Conservation (phyloP, 2,113 vertebrate species). For the Aldabrachelys gigantea region DNA sequence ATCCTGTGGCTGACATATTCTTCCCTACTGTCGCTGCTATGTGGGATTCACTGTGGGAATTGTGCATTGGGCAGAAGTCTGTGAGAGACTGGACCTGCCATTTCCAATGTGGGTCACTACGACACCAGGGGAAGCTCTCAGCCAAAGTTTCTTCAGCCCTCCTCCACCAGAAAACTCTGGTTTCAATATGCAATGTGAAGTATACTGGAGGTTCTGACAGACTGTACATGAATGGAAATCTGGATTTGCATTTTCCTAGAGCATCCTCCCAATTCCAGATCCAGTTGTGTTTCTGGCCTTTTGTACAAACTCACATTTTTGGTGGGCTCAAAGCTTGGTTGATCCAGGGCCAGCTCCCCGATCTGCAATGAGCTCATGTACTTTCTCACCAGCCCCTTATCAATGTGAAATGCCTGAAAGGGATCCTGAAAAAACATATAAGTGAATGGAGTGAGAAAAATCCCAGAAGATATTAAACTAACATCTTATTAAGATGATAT, state of each 20-base stretch:
- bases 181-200: background rate
- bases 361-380: conserved; percentile 80
- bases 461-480: background rate
- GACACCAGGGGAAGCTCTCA: background rate
- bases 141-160: background rate
- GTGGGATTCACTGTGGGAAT: background rate
- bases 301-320: conserved; percentile 82
- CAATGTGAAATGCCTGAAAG: conserved; percentile 81
- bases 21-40: background rate
- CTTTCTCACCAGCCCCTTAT: conserved; percentile 79
- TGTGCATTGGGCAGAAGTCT: background rate
- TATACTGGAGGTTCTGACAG: background rate
- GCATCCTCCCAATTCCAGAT: background rate
- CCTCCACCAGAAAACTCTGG: background rate
- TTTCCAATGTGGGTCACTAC: background rate
- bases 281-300: background rate
- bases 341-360: conserved; percentile 82
- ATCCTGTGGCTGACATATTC: background rate
- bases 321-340: conserved; percentile 80
- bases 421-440: conserved; percentile 78
- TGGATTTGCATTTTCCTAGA: background rate
- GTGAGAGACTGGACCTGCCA: background rate
- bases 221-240: background rate
- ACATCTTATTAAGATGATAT: background rate
- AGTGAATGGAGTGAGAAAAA: background rate